Conservation (phyloP, 2,797 vertebrate genomes). For the Synanceia verrucosa region DNA sequence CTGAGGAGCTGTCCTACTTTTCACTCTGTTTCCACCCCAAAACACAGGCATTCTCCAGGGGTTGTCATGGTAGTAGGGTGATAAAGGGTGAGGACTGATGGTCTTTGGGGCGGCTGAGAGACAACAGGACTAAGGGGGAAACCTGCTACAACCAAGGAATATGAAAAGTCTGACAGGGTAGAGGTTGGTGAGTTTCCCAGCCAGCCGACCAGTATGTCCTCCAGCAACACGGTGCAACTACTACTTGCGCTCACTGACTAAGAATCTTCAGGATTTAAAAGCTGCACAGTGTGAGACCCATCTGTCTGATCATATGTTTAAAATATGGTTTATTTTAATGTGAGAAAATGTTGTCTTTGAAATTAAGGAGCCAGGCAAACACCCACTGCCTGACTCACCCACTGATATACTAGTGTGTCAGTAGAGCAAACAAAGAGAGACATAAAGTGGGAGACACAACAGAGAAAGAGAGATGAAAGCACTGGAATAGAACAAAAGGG, state of each 20-base stretch:
- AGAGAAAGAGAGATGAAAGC: not conserved
- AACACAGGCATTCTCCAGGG: constrained; percentile 37
- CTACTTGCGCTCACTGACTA: not conserved
- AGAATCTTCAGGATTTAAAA: not conserved
- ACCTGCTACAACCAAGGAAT: not conserved
- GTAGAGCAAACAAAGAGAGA: constrained; percentile 22
- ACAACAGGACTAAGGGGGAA: not conserved
- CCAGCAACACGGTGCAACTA: not conserved
- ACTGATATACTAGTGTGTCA: constrained; percentile 31
- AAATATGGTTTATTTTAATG: constrained; percentile 5
- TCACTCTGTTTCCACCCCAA: constrained; percentile 35
- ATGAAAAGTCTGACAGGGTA: not conserved
- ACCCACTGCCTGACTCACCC: constrained; percentile 40
- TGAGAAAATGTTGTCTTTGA: constrained; percentile 12
- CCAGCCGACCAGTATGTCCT: not conserved
- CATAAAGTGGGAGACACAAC: constrained; percentile 1
- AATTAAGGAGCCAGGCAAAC: constrained; percentile 15
- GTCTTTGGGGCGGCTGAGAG: constrained; percentile 12
- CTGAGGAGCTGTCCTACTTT: constrained; percentile 67
- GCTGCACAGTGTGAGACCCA: not conserved
- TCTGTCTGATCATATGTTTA: constrained; percentile 1
- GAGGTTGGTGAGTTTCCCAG: constrained; percentile 1
- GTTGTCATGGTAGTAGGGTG: constrained; percentile 21
- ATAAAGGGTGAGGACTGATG: constrained; percentile 8
- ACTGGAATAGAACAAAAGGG: constrained; percentile 12